phyloP scores from a whole-genome alignment of 2,888 invertebrate genomes.

The Ptychoptera contaminata region DNA sequence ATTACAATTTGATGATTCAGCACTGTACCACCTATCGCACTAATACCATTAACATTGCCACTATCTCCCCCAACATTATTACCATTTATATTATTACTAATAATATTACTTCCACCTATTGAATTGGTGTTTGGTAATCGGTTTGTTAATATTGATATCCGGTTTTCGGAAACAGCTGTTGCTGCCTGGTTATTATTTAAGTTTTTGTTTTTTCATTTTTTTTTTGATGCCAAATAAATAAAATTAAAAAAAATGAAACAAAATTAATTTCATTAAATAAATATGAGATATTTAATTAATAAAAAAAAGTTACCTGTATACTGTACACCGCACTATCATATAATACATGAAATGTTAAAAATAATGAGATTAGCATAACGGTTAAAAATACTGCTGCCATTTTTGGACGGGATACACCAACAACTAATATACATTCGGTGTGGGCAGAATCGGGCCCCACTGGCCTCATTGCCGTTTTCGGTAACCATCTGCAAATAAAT shows the following conservation, averaged over 20 bases:
- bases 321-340: slow-evolving; percentile 75
- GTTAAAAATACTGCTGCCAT: slow-evolving; percentile 62
- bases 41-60: neutral
- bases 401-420: slow-evolving; percentile 71
- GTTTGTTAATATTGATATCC: slow-evolving; percentile 25
- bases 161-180: slow-evolving; percentile 41
- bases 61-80: too few relatives aligned
- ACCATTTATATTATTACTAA: too few relatives aligned
- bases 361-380: slow-evolving; percentile 64
- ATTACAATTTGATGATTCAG: slow-evolving; percentile 31
- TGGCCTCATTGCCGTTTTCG: slow-evolving; percentile 64
- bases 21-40: neutral
- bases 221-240: neutral
- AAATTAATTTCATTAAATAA: neutral
- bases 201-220: neutral
- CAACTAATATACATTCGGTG: slow-evolving; percentile 63
- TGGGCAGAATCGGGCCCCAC: slow-evolving; percentile 65
- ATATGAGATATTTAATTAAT: neutral
- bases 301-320: slow-evolving; percentile 37
- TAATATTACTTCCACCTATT: too few relatives aligned
- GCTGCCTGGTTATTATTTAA: slow-evolving; percentile 29
- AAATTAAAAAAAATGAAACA: neutral
- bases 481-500: slow-evolving; percentile 52
- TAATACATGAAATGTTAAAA: slow-evolving; percentile 70
- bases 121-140: slow-evolving; percentile 19